Conservation (phyloP, 1,140 invertebrate genomes). For the Reticulitermes speratus region DNA sequence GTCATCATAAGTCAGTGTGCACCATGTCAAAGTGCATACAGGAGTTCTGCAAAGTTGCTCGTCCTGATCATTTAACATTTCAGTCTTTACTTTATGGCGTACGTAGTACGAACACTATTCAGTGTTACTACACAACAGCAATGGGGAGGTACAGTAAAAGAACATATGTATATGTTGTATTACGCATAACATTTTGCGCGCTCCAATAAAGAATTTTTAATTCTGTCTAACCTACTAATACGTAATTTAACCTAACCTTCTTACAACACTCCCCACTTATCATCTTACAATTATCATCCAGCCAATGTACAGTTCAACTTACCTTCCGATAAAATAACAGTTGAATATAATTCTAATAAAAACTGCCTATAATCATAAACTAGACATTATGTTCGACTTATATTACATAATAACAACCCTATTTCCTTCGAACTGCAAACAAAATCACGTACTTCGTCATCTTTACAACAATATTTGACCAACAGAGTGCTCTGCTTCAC, state of each 20-base stretch:
- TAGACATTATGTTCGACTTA: neutral
- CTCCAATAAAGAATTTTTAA: neutral
- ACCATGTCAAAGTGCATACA: too few species aligned
- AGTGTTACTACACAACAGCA: too few species aligned
- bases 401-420: neutral
- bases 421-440: neutral
- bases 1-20: too few species aligned
- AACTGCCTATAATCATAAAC: constrained; percentile 7
- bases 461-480: neutral
- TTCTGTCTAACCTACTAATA: neutral
- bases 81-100: too few species aligned
- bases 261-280: neutral
- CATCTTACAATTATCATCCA: neutral
- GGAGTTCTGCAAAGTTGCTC: too few species aligned
- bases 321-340: neutral
- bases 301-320: neutral
- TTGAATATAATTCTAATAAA: neutral
- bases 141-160: too few species aligned
- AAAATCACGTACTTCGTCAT: neutral
- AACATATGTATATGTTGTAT: neutral
- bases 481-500: neutral
- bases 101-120: too few species aligned
- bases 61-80: too few species aligned
- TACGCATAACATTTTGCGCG: neutral
- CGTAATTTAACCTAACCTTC: neutral